Evolutionary conservation across 2,888 invertebrate species (phyloP), one percentile per base, ranked within the genome.

Genomic region (Phortica okadai): DNA sequence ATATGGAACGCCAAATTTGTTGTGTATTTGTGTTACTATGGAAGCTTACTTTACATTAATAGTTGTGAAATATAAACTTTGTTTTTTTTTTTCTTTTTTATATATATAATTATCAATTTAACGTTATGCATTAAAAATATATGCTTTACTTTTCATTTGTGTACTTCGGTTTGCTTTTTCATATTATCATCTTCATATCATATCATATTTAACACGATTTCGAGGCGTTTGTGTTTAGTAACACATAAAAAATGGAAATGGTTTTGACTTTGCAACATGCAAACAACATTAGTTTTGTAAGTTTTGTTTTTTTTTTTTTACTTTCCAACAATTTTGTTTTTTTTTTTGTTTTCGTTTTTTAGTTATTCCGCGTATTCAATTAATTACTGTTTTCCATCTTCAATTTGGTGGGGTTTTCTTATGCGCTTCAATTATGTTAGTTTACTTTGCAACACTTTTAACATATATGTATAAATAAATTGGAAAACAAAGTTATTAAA

Each of bases 361-460:
- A 8, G 14, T 6, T 50, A 5, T 50, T 50, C 50, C 8, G 14
- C 14, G 10, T 11, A 5, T 50, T 21, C 25, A 41, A 58, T 58
- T 41, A 41, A 33, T 56, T 72, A 25, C 44, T 7, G 14, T 74
- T 56, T 59, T 44, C 21, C 66, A 21, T 78, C 79, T 79, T 81
- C 79, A 82, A 81, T 85, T 62, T 88, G 85, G 85, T 85, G 85
- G 85, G 85, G 85, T 85, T 86, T 85, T 83, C 78, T 79, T 64
- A 66, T 54, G 4, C 41, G 33, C 76, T 78, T 76, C 10, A 50
- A 54, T 14, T 74, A 74, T 79, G 75, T 70, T 10, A 21, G 70
- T 54, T 41, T 10, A 45, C n/a, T 25, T 72, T 72, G 69, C 70
- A 72, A 72, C 70, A 72, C 21, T 50, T 50, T 50, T 16, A 59